A percentile compares a stretch with the other conserved stretches of the same genome.
Evolutionary conservation across 1,140 invertebrate species (phyloP).

Genomic region (Tribolium castaneum): DNA sequence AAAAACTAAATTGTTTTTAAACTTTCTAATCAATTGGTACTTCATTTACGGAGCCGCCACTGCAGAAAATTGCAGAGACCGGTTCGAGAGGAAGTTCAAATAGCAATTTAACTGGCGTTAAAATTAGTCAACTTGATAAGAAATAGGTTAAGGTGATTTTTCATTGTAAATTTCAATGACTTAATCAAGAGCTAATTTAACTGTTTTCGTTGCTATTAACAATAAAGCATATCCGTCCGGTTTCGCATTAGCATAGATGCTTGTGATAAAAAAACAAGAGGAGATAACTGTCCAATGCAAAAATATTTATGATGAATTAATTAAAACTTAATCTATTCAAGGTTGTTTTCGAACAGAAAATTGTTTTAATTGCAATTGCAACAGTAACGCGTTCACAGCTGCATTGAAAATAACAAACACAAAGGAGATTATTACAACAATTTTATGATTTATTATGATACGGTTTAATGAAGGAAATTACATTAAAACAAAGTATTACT

Average conservation of each 20-base stretch:
- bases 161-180: constrained; percentile 7
- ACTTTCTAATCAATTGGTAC: no score
- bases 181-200: constrained; percentile 24
- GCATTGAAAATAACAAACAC: constrained; percentile 20
- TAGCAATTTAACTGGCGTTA: not conserved
- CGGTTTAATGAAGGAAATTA: constrained; percentile 33
- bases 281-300: constrained; percentile 5
- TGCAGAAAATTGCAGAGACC: not conserved
- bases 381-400: constrained; percentile 9
- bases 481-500: constrained; percentile 6
- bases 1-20: no score
- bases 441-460: constrained; percentile 32
- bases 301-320: constrained; percentile 23
- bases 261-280: constrained; percentile 20
- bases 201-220: not conserved
- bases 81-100: constrained; percentile 6
- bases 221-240: constrained; percentile 24
- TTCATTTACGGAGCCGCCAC: no score
- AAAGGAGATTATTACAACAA: constrained; percentile 16
- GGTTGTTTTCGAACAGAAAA: constrained; percentile 22
- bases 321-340: constrained; percentile 19
- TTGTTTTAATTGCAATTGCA: constrained; percentile 29
- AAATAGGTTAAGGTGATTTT: constrained; percentile 11
- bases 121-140: not conserved
- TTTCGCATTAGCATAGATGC: constrained; percentile 19